phyloP scores from a whole-genome alignment of 2,113 vertebrate species.

The Amphiprion ocellaris region DNA sequence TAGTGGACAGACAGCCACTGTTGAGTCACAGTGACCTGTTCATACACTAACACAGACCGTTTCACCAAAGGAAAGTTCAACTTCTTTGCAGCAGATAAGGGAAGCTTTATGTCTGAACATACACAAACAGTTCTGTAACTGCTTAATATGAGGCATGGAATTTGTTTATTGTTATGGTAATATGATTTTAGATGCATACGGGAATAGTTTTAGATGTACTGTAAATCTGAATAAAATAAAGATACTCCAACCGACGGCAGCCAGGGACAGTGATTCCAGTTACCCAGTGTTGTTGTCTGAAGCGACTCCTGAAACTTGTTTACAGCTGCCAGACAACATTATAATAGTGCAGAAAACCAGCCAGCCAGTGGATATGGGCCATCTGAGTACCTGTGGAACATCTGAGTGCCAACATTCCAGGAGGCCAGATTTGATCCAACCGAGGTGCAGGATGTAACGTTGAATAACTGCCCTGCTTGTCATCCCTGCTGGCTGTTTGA shows the following conservation, averaged over 20 bases:
- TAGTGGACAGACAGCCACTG: constrained; percentile 9
- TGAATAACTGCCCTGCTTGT: constrained; percentile 50
- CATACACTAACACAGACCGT: constrained; percentile 1
- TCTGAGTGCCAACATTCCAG: constrained; percentile 28
- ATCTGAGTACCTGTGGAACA: constrained; percentile 32
- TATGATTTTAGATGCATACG: too few relatives aligned
- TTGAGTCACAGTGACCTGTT: constrained; percentile 37
- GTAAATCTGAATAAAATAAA: too few relatives aligned
- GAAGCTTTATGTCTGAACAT: not conserved
- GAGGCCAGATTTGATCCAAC: constrained; percentile 27
- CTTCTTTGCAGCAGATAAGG: not conserved
- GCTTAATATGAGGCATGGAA: not conserved
- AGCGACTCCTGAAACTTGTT: constrained; percentile 24
- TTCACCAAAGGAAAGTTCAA: constrained; percentile 16
- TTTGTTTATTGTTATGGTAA: not conserved
- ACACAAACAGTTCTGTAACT: constrained; percentile 7
- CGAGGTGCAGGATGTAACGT: not conserved
- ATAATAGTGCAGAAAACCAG: constrained; percentile 16
- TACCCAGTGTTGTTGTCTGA: not conserved
- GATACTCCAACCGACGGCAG: not conserved
- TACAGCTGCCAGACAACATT: constrained; percentile 26
- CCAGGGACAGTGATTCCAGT: not conserved
- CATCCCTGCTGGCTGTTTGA: constrained; percentile 14
- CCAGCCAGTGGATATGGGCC: constrained; percentile 13
- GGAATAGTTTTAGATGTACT: too few relatives aligned